Base-by-base conservation (phyloP, 2,888 invertebrate genomes). In the Philopedon plagiatum region DNA sequence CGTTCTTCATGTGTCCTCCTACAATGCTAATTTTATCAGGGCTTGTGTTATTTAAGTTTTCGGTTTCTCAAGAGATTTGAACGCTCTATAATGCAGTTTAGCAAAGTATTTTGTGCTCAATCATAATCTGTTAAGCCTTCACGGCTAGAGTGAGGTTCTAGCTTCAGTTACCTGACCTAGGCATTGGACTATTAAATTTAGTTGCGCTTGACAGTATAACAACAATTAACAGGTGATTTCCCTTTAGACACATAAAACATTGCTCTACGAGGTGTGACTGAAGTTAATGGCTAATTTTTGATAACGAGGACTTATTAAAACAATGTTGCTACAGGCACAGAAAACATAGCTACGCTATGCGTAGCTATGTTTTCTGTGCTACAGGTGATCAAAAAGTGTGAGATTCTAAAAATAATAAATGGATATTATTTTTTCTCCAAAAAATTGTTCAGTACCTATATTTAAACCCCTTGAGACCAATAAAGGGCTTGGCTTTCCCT, bases 211-310 rank as follows among this genome's bases (percentile, higher is more conserved):
- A 60, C 60, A 68, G 68, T 49, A 51, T 54, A 61, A 54, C 60
- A 51, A 68, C 68, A 68, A 68, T 68, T 68, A 68, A 61, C 60
- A 68, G 60, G 68, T 60, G 61, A 68, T 68, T 68, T 68, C 54
- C 60, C 68, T 37, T 51, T 26, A 60, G 61, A 61, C 68, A 51
- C 60, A 39, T 60, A 61, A 60, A 60, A 46, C 60, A 44, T 34
- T 61, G 60, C 13, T 60, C 41, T 68, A 51, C 60, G 13, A 54
- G 51, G 26, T 61, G 68, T 39, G 54, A 51, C 51, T 54, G n/a
- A 23, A 41, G 26, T 26, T 5, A 13, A 13, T 39, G 15, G 1
- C n/a, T 39, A 39, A n/a, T 13, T 13, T 39, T 39, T 39, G 39
- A 1, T 39, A 39, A 2, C 39, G 39, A 7, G 15, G 11, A 2